A percentile compares a stretch with the other conserved stretches of the same genome.
Conservation (phyloP, 1,140 invertebrate species). For the Drosophila prosaltans region DNA sequence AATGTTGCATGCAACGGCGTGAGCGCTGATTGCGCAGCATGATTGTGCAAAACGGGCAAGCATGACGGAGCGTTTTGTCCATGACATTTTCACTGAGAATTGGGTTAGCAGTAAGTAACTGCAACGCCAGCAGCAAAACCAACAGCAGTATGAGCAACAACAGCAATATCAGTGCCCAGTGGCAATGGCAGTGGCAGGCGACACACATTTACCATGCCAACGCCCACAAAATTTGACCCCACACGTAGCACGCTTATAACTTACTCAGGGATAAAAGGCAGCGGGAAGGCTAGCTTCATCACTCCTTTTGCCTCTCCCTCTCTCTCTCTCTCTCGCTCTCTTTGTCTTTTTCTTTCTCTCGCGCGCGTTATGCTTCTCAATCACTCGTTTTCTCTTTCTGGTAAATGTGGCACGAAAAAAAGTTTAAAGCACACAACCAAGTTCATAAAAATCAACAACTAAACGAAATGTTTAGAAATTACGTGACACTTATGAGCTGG, state of each 20-base stretch:
- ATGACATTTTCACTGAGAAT: conserved; percentile 64
- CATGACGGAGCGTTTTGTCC: conserved; percentile 57
- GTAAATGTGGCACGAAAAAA: conserved; percentile 45
- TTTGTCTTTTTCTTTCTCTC: conserved; percentile 3
- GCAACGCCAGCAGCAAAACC: conserved; percentile 26
- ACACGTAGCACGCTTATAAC: conserved; percentile 49
- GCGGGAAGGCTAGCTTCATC: too few relatives aligned
- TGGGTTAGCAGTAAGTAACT: conserved; percentile 52
- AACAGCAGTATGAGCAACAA: background rate
- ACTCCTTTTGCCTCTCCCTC: background rate
- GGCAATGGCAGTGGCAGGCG: conserved; percentile 6
- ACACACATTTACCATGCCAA: conserved; percentile 36
- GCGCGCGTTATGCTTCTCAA: too few relatives aligned
- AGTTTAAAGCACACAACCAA: conserved; percentile 44
- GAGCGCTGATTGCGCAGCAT: conserved; percentile 63
- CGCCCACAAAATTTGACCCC: conserved; percentile 35
- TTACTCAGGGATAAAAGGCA: conserved; percentile 11
- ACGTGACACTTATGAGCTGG: conserved; percentile 18
- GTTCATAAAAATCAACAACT: conserved; percentile 63
- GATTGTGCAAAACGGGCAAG: conserved; percentile 58
- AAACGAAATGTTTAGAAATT: conserved; percentile 40
- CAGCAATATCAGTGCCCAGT: background rate
- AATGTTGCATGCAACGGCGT: conserved; percentile 59
- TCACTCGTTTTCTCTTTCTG: conserved; percentile 17
- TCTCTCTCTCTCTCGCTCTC: background rate